Percentiles rank a stretch among this genome's conserved stretches.
Conservation (phyloP, 1,140 invertebrate species). For the Cydia amplana region DNA sequence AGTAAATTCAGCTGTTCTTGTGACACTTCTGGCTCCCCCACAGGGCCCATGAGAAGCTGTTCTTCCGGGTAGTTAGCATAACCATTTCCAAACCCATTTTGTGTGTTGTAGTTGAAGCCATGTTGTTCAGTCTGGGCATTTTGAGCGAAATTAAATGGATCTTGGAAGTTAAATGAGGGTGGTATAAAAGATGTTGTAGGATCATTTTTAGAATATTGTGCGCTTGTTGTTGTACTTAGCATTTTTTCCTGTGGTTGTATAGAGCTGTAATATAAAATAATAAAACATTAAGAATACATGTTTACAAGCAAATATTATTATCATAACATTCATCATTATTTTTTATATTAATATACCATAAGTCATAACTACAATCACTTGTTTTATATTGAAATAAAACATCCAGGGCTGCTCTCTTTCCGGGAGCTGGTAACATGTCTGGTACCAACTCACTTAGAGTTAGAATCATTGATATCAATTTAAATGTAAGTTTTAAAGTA, state of each 20-base stretch:
- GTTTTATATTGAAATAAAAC: too few species aligned
- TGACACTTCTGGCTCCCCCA: slow-evolving; percentile 49
- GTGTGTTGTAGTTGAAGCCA: slow-evolving; percentile 58
- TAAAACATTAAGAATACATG: neutral
- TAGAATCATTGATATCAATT: too few species aligned
- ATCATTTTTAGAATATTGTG: slow-evolving; percentile 59
- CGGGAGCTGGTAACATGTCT: too few species aligned
- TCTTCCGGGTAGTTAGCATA: slow-evolving; percentile 65
- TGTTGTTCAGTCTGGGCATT: slow-evolving; percentile 62
- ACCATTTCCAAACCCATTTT: slow-evolving; percentile 64
- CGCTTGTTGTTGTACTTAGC: slow-evolving; percentile 51
- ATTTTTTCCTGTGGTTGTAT: slow-evolving; percentile 65
- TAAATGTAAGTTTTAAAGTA: too few species aligned
- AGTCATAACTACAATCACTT: too few species aligned
- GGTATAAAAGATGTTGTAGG: slow-evolving; percentile 49
- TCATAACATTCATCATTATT: too few species aligned
- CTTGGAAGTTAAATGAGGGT: slow-evolving; percentile 57
- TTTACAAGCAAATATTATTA: neutral
- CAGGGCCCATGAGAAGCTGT: slow-evolving; percentile 42
- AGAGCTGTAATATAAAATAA: slow-evolving; percentile 49
- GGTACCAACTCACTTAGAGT: too few species aligned
- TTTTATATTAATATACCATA: too few species aligned
- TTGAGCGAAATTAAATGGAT: slow-evolving; percentile 55
- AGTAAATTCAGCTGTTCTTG: slow-evolving; percentile 73
- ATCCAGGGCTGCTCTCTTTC: too few species aligned